Evolutionary conservation across 1,140 invertebrate species (phyloP).

Genomic region (Lethocerus indicus): DNA sequence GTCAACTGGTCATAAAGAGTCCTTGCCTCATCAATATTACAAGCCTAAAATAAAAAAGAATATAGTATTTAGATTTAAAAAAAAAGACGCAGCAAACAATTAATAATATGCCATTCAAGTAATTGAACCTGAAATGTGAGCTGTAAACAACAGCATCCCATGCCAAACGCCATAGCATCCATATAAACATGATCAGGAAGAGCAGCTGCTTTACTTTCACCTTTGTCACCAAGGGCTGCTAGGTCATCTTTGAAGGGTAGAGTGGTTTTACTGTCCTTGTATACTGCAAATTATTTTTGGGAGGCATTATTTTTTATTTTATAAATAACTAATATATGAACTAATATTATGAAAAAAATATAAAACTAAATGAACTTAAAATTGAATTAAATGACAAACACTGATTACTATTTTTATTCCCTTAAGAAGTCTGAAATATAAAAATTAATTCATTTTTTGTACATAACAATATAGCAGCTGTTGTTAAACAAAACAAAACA

Average conservation of each 20-base stretch:
- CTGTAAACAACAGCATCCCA: conserved; percentile 97
- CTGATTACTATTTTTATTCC: too few species aligned
- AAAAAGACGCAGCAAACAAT: neutral
- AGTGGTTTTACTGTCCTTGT: conserved; percentile 66
- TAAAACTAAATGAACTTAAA: too few species aligned
- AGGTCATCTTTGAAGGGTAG: conserved; percentile 59
- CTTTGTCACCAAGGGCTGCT: conserved; percentile 41
- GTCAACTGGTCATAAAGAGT: conserved; percentile 95
- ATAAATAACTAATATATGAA: too few species aligned
- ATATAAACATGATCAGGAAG: conserved; percentile 81
- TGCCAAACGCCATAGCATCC: conserved; percentile 99
- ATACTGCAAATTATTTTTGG: too few species aligned
- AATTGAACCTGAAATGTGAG: conserved; percentile 51
- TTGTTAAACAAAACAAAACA: too few species aligned
- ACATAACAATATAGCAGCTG: too few species aligned
- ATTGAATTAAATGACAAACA: too few species aligned
- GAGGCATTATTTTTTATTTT: too few species aligned
- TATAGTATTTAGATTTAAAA: neutral
- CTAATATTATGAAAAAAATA: too few species aligned
- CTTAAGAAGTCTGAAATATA: too few species aligned
- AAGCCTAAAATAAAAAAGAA: conserved; percentile 47
- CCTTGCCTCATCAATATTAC: conserved; percentile 89
- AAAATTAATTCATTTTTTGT: too few species aligned
- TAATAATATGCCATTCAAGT: neutral
- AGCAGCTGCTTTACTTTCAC: conserved; percentile 41